Percentiles rank a stretch among this genome's conserved stretches.
Evolutionary conservation across 2,113 vertebrate species (phyloP).

Genomic region (Pangasianodon hypophthalmus): DNA sequence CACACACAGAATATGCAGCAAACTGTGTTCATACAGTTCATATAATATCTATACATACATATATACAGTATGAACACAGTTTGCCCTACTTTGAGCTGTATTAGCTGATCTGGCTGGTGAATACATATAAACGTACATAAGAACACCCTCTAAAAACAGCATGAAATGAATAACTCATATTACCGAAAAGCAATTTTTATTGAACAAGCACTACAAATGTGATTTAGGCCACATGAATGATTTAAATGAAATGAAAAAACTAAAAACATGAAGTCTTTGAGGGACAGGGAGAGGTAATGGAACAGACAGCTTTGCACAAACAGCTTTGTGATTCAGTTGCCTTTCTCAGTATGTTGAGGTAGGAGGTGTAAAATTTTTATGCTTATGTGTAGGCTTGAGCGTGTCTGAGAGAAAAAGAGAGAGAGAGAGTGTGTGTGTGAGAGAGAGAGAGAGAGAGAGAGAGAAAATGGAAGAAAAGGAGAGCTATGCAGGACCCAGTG

Average conservation of each 20-base stretch:
- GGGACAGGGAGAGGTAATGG: not conserved
- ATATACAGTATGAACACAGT: too few species aligned
- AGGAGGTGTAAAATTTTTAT: not conserved
- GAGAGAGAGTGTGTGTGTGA: not conserved
- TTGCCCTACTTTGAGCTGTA: not conserved
- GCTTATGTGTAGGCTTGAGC: not conserved
- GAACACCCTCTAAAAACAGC: not conserved
- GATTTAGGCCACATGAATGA: not conserved
- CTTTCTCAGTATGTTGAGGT: not conserved
- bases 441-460: slow-evolving; percentile 25
- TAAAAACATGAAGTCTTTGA: not conserved
- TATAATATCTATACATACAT: too few species aligned
- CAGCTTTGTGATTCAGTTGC: not conserved
- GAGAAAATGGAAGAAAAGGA: not conserved
- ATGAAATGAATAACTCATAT: not conserved
- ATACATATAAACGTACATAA: not conserved
- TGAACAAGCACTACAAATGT: not conserved
- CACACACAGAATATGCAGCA: too few species aligned
- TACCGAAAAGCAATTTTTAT: not conserved
- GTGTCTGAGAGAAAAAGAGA: not conserved
- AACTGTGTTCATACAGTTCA: too few species aligned
- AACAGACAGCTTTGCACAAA: not conserved
- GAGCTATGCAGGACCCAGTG: not conserved
- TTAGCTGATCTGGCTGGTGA: not conserved
- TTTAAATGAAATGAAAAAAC: not conserved